Conservation (phyloP, 2,888 invertebrate genomes). For the Drosophila atripex region DNA sequence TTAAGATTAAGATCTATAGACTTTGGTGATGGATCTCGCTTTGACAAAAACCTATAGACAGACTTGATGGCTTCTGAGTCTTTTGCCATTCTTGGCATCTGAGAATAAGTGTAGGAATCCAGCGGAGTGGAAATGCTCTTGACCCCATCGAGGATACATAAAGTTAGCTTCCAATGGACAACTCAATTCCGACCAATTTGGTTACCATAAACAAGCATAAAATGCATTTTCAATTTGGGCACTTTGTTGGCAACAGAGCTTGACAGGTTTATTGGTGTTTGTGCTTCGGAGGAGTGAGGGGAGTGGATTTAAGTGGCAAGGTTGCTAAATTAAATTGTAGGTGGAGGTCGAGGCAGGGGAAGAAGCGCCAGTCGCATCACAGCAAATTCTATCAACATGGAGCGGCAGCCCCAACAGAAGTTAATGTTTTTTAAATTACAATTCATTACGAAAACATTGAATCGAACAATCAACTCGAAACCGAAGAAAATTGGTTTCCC, state of each 20-base stretch:
- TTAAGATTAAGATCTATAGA: background rate
- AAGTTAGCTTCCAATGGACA: constrained; percentile 18
- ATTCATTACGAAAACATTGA: constrained; percentile 59
- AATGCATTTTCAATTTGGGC: constrained; percentile 21
- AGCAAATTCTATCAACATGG: constrained; percentile 59
- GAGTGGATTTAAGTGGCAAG: constrained; percentile 51
- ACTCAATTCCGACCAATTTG: constrained; percentile 25
- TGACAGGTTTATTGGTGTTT: constrained; percentile 27
- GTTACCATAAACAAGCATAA: constrained; percentile 27
- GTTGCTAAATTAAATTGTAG: constrained; percentile 69
- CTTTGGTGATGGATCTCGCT: background rate
- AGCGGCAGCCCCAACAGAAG: constrained; percentile 22
- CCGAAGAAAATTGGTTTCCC: constrained; percentile 59
- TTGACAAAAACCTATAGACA: too few relatives aligned
- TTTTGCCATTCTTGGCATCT: background rate
- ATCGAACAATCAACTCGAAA: constrained; percentile 8
- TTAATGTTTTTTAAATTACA: constrained; percentile 62
- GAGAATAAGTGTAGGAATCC: background rate
- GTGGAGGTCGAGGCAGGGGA: constrained; percentile 59
- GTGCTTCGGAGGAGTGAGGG: constrained; percentile 1
- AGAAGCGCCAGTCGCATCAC: constrained; percentile 16
- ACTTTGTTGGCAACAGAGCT: constrained; percentile 12
- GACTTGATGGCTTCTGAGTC: background rate
- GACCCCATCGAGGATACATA: constrained; percentile 27
- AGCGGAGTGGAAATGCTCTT: constrained; percentile 13